Conservation (phyloP, 1,140 invertebrate genomes). For the Armadillidium nasatum region DNA sequence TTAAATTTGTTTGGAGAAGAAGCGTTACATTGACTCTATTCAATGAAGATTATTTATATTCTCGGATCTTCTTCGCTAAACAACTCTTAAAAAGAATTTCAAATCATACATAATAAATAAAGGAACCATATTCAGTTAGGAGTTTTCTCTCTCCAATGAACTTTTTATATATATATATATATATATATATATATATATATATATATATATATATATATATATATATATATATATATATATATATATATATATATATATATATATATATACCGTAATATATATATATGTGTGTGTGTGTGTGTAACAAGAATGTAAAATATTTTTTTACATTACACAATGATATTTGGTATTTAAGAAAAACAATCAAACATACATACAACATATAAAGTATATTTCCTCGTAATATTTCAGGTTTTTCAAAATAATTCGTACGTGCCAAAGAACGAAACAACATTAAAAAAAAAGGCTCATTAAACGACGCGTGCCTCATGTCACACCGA, state of each 20-base stretch:
- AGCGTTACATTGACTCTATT: too few relatives aligned
- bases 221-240: slow-evolving; percentile 6
- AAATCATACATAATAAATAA: too few relatives aligned
- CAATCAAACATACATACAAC: background rate
- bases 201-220: slow-evolving; percentile 14
- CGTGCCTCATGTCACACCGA: too few relatives aligned
- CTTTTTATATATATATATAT: background rate
- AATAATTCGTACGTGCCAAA: background rate
- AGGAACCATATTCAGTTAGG: too few relatives aligned
- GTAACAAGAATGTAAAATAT: background rate
- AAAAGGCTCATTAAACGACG: too few relatives aligned
- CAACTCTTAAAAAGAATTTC: too few relatives aligned
- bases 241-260: background rate
- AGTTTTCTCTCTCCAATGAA: background rate
- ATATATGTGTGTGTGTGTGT: background rate
- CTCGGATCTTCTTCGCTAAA: too few relatives aligned
- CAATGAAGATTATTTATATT: too few relatives aligned
- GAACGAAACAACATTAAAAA: background rate
- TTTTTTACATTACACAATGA: background rate
- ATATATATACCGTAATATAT: background rate
- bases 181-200: slow-evolving; percentile 10
- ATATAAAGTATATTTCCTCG: background rate
- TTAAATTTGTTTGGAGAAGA: too few relatives aligned
- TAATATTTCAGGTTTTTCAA: background rate
- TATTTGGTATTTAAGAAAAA: background rate